Conservation (phyloP, 2,888 invertebrate genomes). For the Globia sparganii region DNA sequence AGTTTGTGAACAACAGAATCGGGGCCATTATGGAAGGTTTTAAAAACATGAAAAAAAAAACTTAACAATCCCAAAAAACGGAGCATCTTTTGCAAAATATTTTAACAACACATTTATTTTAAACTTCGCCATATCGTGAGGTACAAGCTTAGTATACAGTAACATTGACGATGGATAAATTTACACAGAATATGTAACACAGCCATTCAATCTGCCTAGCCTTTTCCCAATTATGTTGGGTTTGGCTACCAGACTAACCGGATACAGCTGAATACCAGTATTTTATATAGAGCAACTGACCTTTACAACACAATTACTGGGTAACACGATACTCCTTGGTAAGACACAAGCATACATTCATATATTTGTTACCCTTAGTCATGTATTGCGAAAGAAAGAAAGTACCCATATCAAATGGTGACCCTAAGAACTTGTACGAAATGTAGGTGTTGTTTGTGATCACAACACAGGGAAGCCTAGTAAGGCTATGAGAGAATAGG, state of each 20-base stretch:
- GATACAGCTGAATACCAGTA: background rate
- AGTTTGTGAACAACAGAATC: too few relatives aligned
- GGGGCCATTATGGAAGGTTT: background rate
- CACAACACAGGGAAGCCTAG: background rate
- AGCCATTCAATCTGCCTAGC: background rate
- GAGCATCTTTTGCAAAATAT: background rate
- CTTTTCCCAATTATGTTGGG: background rate
- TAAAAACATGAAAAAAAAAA: background rate
- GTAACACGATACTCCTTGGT: background rate
- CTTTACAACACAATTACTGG: background rate
- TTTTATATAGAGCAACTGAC: background rate
- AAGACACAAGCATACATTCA: background rate
- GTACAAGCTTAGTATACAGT: background rate
- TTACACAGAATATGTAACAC: background rate
- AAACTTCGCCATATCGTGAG: background rate
- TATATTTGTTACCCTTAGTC: background rate
- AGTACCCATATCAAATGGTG: background rate
- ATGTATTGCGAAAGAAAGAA: background rate
- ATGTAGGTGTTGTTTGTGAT: background rate
- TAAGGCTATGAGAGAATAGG: conserved; percentile 26
- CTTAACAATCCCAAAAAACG: background rate
- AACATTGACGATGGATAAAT: background rate
- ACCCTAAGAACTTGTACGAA: background rate
- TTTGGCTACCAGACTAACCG: background rate
- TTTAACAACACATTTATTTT: background rate